Evolutionary conservation across 2,888 invertebrate species (phyloP), one percentile per base, ranked within the genome.

Genomic region (Pterobdella sp.): DNA sequence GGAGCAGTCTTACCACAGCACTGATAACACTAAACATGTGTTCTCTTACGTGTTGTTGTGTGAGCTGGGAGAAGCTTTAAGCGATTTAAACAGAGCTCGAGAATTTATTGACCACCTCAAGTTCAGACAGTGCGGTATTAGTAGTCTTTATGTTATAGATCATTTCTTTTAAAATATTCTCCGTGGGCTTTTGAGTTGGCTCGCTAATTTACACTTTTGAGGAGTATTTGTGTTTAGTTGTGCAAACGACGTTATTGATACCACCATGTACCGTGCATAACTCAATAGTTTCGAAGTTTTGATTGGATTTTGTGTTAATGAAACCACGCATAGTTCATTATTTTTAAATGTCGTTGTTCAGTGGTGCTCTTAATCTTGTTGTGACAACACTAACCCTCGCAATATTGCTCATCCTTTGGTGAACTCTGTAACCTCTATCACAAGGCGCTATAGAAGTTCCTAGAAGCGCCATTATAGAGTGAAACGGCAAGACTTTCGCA

Each of bases 51-150:
- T 80, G 4, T 76, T 80, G 32, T 69, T 80, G 68, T 79, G 79
- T 72, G 80, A 80, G 71, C 77, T 80, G 68, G 79, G 79, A 34
- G 80, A 80, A 36, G 80, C 79, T 0, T 69, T 80, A 72, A 76
- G 79, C n/a, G 76, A 79, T 67, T 74, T 78, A 60, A 78, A 78
- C 71, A 74, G 76, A 1, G 79, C 80, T 1, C 66, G 77, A 56
- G 78, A 79, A 72, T 80, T 80, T 72, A 75, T 79, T 52, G 80
- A 80, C 72, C 75, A 78, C 34, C 76, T 81, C 29, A 78, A 79
- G 71, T 77, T 78, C 37, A 74, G 81, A 29, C 76, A 79, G 31
- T 81, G 81, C 76, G 81, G 81, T 4, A 72, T 78, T 31, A 79
- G 80, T 7, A 80, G 80, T 7, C 74, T 81, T 26, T 81, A 80